Percentiles rank a stretch among this genome's conserved stretches.
These are phyloP conservation scores for Parnassius orleans DNA, from an alignment of 2,888 invertebrate species.

Conservation along the genomic window DNA sequence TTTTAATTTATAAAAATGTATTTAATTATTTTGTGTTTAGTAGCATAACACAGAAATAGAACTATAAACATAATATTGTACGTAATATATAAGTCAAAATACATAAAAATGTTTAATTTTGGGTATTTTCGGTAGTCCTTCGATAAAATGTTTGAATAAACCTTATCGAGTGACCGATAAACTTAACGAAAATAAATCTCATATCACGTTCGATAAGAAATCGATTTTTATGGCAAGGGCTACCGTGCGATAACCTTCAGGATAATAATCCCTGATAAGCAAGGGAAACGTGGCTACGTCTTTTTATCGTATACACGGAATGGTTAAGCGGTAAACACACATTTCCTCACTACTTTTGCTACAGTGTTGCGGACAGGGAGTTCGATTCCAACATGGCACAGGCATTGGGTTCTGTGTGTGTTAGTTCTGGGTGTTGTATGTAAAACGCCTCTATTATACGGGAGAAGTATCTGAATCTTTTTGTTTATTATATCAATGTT, in stretches of 20 bases:
- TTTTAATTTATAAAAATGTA: no score
- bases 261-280: slow-evolving; percentile 69
- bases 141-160: slow-evolving; percentile 35
- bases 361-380: no score
- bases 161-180: slow-evolving; percentile 57
- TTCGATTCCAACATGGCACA: no score
- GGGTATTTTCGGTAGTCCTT: slow-evolving; percentile 28
- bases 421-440: no score
- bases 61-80: neutral
- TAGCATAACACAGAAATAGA: neutral
- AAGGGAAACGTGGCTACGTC: slow-evolving; percentile 46
- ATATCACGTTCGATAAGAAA: slow-evolving; percentile 59
- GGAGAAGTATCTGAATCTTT: no score
- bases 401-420: no score
- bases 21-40: no score
- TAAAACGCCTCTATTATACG: no score
- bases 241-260: slow-evolving; percentile 71
- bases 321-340: no score
- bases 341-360: no score
- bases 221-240: slow-evolving; percentile 59
- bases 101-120: slow-evolving; percentile 5
- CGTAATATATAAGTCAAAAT: slow-evolving; percentile 2
- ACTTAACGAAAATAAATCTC: slow-evolving; percentile 58
- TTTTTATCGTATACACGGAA: neutral
- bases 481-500: no score